Evolutionary conservation across 2,113 vertebrate genomes (phyloP).

Genomic region (Recurvirostra avosetta): DNA sequence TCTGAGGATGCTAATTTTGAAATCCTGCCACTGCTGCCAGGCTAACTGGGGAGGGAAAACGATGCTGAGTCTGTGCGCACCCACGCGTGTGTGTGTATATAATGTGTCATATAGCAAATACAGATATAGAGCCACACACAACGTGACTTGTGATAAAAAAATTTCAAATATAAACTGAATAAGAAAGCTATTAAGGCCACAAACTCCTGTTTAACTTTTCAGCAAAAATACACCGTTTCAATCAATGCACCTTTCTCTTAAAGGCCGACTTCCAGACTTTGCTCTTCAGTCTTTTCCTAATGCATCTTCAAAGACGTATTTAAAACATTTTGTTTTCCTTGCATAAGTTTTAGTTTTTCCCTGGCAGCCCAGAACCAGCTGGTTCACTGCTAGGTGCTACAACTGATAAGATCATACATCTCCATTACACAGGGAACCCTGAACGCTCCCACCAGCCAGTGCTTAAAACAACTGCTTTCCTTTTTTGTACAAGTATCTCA

Average conservation of each 20-base stretch:
- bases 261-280: background rate
- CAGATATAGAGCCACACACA: background rate
- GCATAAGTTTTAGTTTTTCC: background rate
- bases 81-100: accelerated
- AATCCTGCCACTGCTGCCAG: background rate
- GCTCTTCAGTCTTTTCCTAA: background rate
- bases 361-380: background rate
- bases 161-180: background rate
- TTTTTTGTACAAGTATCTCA: background rate
- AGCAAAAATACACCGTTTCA: background rate
- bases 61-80: background rate
- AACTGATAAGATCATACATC: constrained; percentile 19
- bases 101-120: background rate
- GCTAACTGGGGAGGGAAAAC: background rate
- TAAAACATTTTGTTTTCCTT: background rate
- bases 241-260: background rate
- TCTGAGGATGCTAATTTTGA: background rate
- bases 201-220: background rate
- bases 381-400: background rate
- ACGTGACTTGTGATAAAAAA: background rate
- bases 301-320: background rate
- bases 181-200: background rate
- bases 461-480: background rate
- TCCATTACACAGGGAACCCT: background rate
- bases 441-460: background rate